Conservation (phyloP, 2,797 vertebrate species). For the Takifugu ocellatus region DNA sequence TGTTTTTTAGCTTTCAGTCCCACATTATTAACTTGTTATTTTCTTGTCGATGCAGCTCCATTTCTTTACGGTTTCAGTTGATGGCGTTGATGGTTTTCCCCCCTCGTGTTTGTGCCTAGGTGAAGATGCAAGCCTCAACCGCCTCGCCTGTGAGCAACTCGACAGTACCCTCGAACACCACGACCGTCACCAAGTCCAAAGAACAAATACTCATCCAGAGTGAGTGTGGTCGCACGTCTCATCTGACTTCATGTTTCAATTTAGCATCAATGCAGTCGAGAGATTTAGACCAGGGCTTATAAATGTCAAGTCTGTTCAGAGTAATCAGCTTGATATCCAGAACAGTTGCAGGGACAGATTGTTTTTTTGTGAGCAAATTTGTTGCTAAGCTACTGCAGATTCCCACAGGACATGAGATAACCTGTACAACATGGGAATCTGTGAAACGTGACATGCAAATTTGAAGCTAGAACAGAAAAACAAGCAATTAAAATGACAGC, state of each 20-base stretch:
- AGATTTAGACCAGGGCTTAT: slow-evolving; percentile 2
- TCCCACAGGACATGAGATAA: slow-evolving; percentile 7
- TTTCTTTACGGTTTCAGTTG: too few species aligned
- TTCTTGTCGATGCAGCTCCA: too few species aligned
- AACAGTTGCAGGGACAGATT: slow-evolving; percentile 43
- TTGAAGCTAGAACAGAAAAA: neutral
- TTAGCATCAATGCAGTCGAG: slow-evolving; percentile 1
- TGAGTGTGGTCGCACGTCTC: slow-evolving; percentile 43
- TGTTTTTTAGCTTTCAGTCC: too few species aligned
- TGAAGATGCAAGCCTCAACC: slow-evolving; percentile 82
- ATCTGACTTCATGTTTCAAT: neutral
- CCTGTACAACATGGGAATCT: neutral
- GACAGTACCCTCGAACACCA: slow-evolving; percentile 63
- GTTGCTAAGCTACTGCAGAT: slow-evolving; percentile 23
- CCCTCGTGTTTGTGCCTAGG: slow-evolving; percentile 42
- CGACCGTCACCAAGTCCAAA: slow-evolving; percentile 74
- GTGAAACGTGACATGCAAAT: neutral
- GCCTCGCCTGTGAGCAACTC: slow-evolving; percentile 62
- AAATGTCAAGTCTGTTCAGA: slow-evolving; percentile 14
- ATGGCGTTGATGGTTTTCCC: too few species aligned
- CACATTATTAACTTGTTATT: too few species aligned
- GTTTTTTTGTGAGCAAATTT: slow-evolving; percentile 16
- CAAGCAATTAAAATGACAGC: neutral
- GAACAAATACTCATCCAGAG: slow-evolving; percentile 91
- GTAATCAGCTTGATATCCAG: slow-evolving; percentile 11